Conservation (phyloP, 1,140 invertebrate species). For the Nasonia longicornis region DNA sequence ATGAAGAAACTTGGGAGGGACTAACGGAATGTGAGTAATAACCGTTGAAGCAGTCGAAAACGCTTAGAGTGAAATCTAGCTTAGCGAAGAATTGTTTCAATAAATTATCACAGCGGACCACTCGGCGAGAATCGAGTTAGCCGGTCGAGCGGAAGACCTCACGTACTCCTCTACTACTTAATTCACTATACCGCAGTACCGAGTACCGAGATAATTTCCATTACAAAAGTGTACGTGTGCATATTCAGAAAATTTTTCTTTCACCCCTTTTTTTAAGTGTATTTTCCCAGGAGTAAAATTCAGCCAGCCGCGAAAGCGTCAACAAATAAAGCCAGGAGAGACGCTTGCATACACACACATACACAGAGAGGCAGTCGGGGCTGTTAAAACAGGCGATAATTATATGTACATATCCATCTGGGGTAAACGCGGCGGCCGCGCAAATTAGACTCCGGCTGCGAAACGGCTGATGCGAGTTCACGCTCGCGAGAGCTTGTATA, state of each 20-base stretch:
- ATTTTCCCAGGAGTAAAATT: too few relatives aligned
- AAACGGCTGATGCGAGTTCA: conserved; percentile 14
- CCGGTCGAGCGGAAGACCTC: too few relatives aligned
- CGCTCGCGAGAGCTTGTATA: not conserved
- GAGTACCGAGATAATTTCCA: too few relatives aligned
- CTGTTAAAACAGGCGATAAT: conserved; percentile 36
- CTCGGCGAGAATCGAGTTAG: too few relatives aligned
- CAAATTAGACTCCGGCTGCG: not conserved
- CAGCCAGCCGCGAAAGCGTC: too few relatives aligned
- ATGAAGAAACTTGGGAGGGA: too few relatives aligned
- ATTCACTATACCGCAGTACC: not conserved
- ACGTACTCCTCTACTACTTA: not conserved
- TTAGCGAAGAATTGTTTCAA: not conserved
- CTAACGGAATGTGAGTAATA: too few relatives aligned
- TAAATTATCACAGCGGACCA: not conserved
- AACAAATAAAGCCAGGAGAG: too few relatives aligned
- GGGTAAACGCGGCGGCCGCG: not conserved
- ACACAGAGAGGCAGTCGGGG: not conserved
- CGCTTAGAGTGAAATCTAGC: not conserved
- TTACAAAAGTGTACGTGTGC: too few relatives aligned
- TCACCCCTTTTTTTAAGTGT: too few relatives aligned
- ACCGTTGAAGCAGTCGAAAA: not conserved
- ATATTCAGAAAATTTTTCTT: too few relatives aligned
- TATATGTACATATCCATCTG: conserved; percentile 16
- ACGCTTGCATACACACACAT: too few relatives aligned